Evolutionary conservation across 2,888 invertebrate species (phyloP), one percentile per base, ranked within the genome.

Genomic region (Cybosia mesomella): DNA sequence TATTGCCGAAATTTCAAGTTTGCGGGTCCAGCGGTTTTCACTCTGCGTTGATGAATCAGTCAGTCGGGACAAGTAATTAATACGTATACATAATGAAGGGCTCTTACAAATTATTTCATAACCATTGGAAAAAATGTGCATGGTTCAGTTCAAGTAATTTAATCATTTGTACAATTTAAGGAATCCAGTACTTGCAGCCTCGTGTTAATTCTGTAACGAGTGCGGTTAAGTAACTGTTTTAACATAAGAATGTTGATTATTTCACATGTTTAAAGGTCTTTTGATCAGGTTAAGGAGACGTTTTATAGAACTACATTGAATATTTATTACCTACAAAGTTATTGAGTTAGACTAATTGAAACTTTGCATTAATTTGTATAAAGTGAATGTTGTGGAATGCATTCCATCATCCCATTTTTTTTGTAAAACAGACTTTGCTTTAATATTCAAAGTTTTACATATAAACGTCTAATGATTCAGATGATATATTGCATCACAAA

Each of bases 131-230:
- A 66, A 65, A 28, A 64, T 55, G 11, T 39, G 28, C 49, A n/a
- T 21, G 49, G 61, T 54, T 21, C 68, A 60, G 69, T 71, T 64
- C 57, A 68, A 58, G 32, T 58, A 68, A 72, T 70, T 65, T 58
- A 72, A 70, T 28, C 36, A 68, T 68, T 72, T 58, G 61, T 66
- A 55, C 57, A 63, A 80, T 73, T 75, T 61, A 58, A 74, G 54
- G 69, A 73, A 81, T 78, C 53, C 69, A 65, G 69, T 59, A 34
- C 64, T 18, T 64, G 70, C 75, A 67, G 59, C 80, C 76, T 79
- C 74, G 79, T 75, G 64, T 75, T 70, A 68, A 66, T 76, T 79
- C 63, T 72, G 49, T 74, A 71, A 73, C 67, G 66, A 72, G 61
- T 58, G 67, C 39, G 58, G 43, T 67, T 71, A 69, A 67, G 67